Evolutionary conservation across 2,888 invertebrate species (phyloP).

Genomic region (Protula sp.): DNA sequence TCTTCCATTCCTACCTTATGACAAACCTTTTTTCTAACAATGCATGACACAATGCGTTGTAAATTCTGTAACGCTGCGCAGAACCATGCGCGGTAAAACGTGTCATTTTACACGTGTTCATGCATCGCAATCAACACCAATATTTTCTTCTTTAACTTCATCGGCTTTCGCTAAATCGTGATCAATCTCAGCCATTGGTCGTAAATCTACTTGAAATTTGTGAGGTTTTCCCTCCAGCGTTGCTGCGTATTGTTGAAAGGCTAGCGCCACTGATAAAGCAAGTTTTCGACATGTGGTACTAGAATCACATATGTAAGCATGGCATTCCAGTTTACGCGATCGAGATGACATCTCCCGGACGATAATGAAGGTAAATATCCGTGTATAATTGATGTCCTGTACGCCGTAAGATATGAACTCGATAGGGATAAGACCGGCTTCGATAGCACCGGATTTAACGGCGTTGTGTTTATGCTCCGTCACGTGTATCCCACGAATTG

Average conservation of each 20-base stretch:
- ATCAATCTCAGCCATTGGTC: too few species aligned
- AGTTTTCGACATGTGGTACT: slow-evolving; percentile 15
- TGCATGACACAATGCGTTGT: too few species aligned
- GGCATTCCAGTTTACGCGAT: slow-evolving; percentile 41
- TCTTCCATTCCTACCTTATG: too few species aligned
- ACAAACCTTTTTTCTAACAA: too few species aligned
- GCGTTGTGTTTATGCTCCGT: slow-evolving; percentile 34
- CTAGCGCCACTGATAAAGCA: slow-evolving; percentile 21
- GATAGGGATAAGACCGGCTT: slow-evolving; percentile 40
- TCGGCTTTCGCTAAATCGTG: too few species aligned
- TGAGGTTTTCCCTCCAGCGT: slow-evolving; percentile 17
- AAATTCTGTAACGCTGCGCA: too few species aligned
- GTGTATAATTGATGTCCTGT: slow-evolving; percentile 49
- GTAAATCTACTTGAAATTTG: slow-evolving; percentile 22
- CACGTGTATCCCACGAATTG: slow-evolving; percentile 10
- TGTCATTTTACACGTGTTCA: too few species aligned
- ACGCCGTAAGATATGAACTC: slow-evolving; percentile 52
- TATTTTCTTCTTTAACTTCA: too few species aligned
- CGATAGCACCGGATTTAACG: slow-evolving; percentile 24
- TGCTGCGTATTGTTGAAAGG: slow-evolving; percentile 19
- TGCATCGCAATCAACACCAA: too few species aligned
- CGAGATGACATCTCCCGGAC: slow-evolving; percentile 43
- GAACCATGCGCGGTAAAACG: too few species aligned
- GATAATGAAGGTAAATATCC: slow-evolving; percentile 49
- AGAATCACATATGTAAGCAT: slow-evolving; percentile 45